Percentiles rank a stretch among this genome's conserved stretches.
Conservation (phyloP, 2,888 invertebrate species). For the Aphodius granarius region DNA sequence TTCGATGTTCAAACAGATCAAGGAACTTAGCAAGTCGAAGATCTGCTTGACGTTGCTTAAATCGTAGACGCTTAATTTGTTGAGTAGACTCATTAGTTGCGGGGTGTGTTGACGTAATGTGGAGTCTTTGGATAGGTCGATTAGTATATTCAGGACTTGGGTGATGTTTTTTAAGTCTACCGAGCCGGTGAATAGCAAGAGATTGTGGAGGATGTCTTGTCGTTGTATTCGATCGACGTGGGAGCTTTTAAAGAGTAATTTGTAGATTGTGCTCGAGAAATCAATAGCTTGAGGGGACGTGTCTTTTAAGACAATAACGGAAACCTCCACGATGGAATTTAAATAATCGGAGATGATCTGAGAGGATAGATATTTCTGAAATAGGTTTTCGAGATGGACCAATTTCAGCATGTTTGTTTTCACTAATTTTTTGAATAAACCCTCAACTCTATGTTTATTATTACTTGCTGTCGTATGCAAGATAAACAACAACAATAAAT, state of each 20-base stretch:
- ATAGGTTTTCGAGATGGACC: conserved; percentile 59
- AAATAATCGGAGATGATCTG: conserved; percentile 59
- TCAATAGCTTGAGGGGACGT: conserved; percentile 58
- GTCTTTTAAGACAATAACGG: conserved; percentile 58
- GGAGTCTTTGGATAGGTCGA: conserved; percentile 44
- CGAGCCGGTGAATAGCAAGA: conserved; percentile 43
- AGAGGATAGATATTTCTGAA: conserved; percentile 57
- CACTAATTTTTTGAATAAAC: conserved; percentile 64
- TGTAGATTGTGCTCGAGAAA: conserved; percentile 63
- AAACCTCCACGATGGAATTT: conserved; percentile 59
- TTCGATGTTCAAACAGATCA: conserved; percentile 63
- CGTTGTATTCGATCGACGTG: conserved; percentile 41
- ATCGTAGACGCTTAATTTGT: conserved; percentile 74
- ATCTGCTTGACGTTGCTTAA: conserved; percentile 74
- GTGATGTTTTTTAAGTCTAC: conserved; percentile 41
- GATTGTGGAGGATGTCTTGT: conserved; percentile 44
- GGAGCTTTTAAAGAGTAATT: conserved; percentile 53
- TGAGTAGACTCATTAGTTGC: conserved; percentile 68
- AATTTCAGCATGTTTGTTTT: conserved; percentile 62
- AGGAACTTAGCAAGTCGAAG: conserved; percentile 76
- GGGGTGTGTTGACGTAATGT: conserved; percentile 62
- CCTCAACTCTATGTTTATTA: conserved; percentile 64
- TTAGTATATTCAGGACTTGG: conserved; percentile 41
- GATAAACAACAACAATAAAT: conserved; percentile 64
- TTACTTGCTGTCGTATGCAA: conserved; percentile 61